Percentiles rank a stretch among this genome's conserved stretches.
Evolutionary conservation across 2,797 vertebrate genomes (phyloP).

Genomic region (Leucoraja ocellata): DNA sequence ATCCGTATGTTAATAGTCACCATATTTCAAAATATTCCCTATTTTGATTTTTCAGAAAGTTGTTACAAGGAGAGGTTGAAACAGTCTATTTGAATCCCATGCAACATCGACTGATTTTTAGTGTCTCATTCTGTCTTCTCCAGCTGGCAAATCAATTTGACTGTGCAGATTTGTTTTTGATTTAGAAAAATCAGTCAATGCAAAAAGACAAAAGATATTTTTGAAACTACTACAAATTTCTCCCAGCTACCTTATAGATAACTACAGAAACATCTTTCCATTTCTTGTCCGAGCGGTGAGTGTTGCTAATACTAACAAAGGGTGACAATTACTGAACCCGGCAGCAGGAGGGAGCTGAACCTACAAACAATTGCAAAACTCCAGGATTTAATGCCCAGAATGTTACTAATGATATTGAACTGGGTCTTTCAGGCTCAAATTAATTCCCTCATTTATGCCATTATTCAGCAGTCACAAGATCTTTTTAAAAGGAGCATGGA

Average conservation of each 20-base stretch:
- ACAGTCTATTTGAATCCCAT: not conserved
- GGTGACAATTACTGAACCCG: not conserved
- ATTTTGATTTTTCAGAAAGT: no score
- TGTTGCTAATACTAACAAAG: not conserved
- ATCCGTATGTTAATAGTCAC: no score
- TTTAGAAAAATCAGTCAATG: not conserved
- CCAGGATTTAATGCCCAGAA: not conserved
- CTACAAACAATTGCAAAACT: not conserved
- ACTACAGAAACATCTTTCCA: not conserved
- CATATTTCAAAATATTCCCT: no score
- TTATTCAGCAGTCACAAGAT: not conserved
- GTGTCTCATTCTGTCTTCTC: not conserved
- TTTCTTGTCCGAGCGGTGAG: not conserved
- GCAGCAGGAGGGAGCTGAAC: constrained; percentile 8
- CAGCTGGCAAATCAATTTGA: not conserved
- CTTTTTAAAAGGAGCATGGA: not conserved
- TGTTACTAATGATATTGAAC: not conserved
- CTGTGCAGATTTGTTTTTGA: not conserved
- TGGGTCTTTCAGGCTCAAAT: not conserved
- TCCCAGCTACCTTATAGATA: not conserved
- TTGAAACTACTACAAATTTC: not conserved
- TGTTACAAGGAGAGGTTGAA: not conserved
- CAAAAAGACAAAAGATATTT: not conserved
- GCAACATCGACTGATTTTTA: not conserved
- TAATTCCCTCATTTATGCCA: not conserved